Conservation (phyloP, 2,797 vertebrate genomes). For the Peromyscus nudipes region DNA sequence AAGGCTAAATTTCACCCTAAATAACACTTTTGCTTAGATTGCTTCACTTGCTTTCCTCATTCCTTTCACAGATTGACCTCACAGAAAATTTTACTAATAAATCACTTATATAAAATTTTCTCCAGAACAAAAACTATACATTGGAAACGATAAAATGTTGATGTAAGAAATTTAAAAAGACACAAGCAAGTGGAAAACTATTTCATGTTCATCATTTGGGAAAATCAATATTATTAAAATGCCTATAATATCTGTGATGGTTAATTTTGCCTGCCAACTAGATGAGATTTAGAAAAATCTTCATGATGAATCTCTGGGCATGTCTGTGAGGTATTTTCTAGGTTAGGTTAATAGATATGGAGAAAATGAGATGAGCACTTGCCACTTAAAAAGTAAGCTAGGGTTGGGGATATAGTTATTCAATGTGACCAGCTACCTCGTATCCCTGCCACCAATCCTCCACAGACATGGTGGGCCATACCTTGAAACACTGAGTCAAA, state of each 20-base stretch:
- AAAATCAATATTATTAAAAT: neutral
- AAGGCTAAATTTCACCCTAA: conserved; percentile 17
- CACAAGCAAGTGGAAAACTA: neutral
- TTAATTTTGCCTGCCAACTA: neutral
- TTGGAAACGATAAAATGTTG: neutral
- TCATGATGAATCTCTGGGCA: neutral
- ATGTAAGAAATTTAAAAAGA: neutral
- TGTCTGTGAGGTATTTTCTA: neutral
- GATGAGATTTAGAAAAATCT: neutral
- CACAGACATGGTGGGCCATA: neutral
- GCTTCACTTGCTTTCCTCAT: neutral
- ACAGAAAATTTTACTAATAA: neutral
- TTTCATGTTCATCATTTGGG: neutral
- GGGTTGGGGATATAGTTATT: neutral
- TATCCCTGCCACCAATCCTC: neutral
- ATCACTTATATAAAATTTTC: neutral
- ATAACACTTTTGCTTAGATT: neutral
- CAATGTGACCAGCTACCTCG: neutral
- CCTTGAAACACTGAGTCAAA: neutral
- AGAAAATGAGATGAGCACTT: neutral
- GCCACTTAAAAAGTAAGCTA: neutral
- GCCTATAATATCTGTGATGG: neutral
- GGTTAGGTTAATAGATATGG: neutral
- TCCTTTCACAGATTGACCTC: neutral
- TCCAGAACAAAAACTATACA: neutral